A percentile compares a stretch with the other conserved stretches of the same genome.
Conservation (phyloP, 1,140 invertebrate species). For the Papilio dardanus region DNA sequence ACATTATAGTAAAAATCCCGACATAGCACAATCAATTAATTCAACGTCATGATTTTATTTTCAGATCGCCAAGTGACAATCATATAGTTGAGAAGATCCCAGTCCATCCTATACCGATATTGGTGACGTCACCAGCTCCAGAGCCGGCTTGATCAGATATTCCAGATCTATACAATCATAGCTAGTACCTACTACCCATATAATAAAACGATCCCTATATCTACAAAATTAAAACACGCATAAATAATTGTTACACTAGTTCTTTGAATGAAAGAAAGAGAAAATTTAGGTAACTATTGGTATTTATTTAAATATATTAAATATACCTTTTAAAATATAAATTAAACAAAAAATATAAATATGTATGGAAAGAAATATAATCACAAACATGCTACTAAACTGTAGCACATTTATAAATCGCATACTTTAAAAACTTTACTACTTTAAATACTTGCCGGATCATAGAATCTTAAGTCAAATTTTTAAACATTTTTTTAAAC, state of each 20-base stretch:
- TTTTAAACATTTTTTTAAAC: neutral
- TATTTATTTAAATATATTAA: slow-evolving; percentile 11
- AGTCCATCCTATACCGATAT: slow-evolving; percentile 72
- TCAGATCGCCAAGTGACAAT: slow-evolving; percentile 70
- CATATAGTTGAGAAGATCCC: slow-evolving; percentile 59
- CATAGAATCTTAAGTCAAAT: too few species aligned
- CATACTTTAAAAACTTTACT: too few species aligned
- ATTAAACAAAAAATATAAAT: neutral
- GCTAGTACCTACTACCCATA: slow-evolving; percentile 7
- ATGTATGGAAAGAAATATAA: neutral
- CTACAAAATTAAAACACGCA: neutral
- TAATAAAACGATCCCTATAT: neutral
- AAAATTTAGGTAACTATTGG: too few species aligned
- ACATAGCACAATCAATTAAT: neutral
- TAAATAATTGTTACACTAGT: neutral
- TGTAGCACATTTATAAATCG: too few species aligned
- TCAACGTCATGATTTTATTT: slow-evolving; percentile 39
- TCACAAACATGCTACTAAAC: neutral
- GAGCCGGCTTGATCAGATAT: slow-evolving; percentile 55
- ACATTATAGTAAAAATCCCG: neutral
- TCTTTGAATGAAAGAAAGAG: too few species aligned
- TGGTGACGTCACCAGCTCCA: slow-evolving; percentile 70
- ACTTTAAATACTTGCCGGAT: too few species aligned
- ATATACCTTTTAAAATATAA: neutral
- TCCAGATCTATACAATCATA: slow-evolving; percentile 32